phyloP scores from a whole-genome alignment of 2,797 vertebrate species.

The Schizopygopsis malacanthus region DNA sequence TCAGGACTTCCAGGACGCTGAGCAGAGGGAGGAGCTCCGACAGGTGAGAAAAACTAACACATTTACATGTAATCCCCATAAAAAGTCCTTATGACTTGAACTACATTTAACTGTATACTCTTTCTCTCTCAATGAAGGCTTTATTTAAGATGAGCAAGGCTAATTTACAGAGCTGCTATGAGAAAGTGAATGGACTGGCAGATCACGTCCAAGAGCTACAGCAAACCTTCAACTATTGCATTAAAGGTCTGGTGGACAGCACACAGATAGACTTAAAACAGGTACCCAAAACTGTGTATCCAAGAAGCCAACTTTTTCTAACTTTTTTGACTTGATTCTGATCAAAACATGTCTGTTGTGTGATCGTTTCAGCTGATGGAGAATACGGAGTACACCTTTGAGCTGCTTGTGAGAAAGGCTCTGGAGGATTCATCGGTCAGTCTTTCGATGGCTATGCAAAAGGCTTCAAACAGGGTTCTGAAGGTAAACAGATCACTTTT shows the following conservation, averaged over 20 bases:
- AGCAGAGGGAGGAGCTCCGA: slow-evolving; percentile 71
- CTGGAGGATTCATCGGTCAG: slow-evolving; percentile 74
- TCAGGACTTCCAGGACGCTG: slow-evolving; percentile 74
- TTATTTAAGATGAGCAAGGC: slow-evolving; percentile 75
- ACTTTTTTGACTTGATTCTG: not conserved
- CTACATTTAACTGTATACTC: not conserved
- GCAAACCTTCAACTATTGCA: slow-evolving; percentile 82
- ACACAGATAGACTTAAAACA: slow-evolving; percentile 91
- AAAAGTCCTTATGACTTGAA: not conserved
- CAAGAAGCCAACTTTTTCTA: not conserved
- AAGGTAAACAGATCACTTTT: slow-evolving; percentile 78
- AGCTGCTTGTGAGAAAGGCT: slow-evolving; percentile 79
- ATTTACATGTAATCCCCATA: not conserved
- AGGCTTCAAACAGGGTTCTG: slow-evolving; percentile 87
- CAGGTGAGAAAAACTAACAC: slow-evolving; percentile 72
- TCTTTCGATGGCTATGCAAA: slow-evolving; percentile 76
- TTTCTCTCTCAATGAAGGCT: slow-evolving; percentile 68
- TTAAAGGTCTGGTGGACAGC: slow-evolving; percentile 82
- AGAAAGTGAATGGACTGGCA: slow-evolving; percentile 80
- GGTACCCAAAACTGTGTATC: slow-evolving; percentile 69
- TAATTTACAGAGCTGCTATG: slow-evolving; percentile 85
- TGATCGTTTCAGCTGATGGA: slow-evolving; percentile 82
- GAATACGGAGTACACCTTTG: slow-evolving; percentile 85
- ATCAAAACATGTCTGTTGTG: slow-evolving; percentile 1
- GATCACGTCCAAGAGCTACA: slow-evolving; percentile 83